Evolutionary conservation across 1,140 invertebrate genomes (phyloP), one percentile per base, ranked within the genome.

Genomic region (Penaeus japonicus): DNA sequence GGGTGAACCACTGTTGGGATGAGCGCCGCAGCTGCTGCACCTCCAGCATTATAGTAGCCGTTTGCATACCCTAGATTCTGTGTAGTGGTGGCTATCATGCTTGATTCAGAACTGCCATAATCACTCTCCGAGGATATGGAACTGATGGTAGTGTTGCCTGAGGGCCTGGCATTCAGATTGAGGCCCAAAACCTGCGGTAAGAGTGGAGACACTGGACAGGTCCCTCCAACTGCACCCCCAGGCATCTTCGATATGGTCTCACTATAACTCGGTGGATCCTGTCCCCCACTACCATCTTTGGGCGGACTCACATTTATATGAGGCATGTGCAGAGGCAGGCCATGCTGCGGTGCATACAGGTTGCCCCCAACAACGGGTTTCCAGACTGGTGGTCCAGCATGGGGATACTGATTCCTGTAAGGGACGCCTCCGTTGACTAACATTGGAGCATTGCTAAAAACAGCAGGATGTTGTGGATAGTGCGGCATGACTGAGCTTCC

Each of bases 231-330:
- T 12, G 57, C 77, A 22, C 32, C 85, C 12, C n/a, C 30, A 54
- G 85, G 85, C 1, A 5, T 32, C 62, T 77, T 73, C 18, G 47
- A 79, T 47, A 81, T 87, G 55, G 85, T 81, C 18, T 87, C 85
- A 79, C 85, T 87, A n/a, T 87, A 87, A 78, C 85, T 87, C 17
- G 85, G 85, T n/a, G 85, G 85, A 54, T 87, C 77, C 47, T 75
- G 47, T 12, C 75, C 53, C 12, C 22, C 84, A 57, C 22, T 57
- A 18, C 10, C 47, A 15, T 57, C 18, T 12, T 27, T 27, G n/a
- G 77, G 75, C 18, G 35, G 22, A 77, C 30, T 27, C 3, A 77
- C 27, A 27, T 84, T 70, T 27, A 73, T 70, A 7, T 70, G 83
- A 20, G 70, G 24, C 18, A 30, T 18, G 55, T 75, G 70, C 4